Evolutionary conservation across 2,888 invertebrate species (phyloP), one percentile per base, ranked within the genome.

Genomic region (Hyposoter dolosus): DNA sequence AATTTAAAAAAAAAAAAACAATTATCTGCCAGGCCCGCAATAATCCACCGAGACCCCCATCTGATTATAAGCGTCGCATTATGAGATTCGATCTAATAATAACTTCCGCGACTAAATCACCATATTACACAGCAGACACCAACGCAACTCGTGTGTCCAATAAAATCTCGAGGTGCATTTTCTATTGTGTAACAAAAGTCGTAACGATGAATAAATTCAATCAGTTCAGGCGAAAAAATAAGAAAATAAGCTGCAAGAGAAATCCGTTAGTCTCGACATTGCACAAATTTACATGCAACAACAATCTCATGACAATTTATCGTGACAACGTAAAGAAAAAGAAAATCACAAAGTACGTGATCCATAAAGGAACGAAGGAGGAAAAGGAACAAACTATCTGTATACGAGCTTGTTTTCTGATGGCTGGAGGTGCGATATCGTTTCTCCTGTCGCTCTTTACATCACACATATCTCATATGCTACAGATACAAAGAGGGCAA

Each of bases 301-400:
- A 77, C 50, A 60, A 60, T 77, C 63, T 65, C 9, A 17, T 68
- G 17, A 74, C 28, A n/a, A 83, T 83, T 83, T 45, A 79, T 68
- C 43, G 45, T 56, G 63, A 60, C 47, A 19, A 69, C 23, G 56
- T 50, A 65, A 10, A 68, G 4, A 35, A 60, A 43, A 60, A 66
- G 74, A 60, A 74, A 76, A 68, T 82, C 12, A 43, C 28, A 60
- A 19, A 28, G 50, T 40, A 56, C n/a, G 17, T 47, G 28, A 47
- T 28, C 47, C 28, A n/a, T n/a, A 17, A 45, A 32, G 5, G 23
- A 45, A 45, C 28, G 4, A 28, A 47, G 6, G n/a, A 35, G 47
- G n/a, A 23, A 53, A 53, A 19, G 17, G 68, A n/a, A 63, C 50
- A 45, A 56, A 56, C 45, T 23, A 50, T 74, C 47, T 47, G 15